These are phyloP conservation scores for Pontoporia blainvillei DNA, from an alignment of 2,113 vertebrate species.

Conservation along the genomic window DNA sequence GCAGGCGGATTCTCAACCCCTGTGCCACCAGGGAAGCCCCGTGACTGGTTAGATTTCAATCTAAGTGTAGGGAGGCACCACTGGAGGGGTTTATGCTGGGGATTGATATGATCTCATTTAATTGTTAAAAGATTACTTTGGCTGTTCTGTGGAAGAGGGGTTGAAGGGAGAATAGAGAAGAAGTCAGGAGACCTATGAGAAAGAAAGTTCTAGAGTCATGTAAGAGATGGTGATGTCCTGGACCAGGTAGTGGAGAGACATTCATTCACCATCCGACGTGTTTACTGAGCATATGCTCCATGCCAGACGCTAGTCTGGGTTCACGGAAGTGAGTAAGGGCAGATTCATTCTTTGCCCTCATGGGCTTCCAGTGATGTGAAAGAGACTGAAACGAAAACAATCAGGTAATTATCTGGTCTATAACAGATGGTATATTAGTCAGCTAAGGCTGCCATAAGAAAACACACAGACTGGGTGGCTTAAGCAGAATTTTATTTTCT, in stretches of 20 bases:
- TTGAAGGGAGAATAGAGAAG: background rate
- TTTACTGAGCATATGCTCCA: background rate
- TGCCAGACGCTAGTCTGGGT: background rate
- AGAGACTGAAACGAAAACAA: background rate
- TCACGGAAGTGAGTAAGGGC: background rate
- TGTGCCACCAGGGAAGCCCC: too few relatives aligned
- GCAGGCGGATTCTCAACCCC: too few relatives aligned
- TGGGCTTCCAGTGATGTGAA: background rate
- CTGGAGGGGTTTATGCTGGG: background rate
- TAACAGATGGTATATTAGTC: background rate
- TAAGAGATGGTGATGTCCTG: background rate
- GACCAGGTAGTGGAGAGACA: background rate
- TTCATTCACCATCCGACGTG: background rate
- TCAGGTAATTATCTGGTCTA: background rate
- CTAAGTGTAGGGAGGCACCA: background rate
- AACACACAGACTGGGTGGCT: background rate
- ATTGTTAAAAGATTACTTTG: background rate
- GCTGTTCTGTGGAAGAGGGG: background rate
- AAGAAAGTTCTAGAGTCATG: background rate
- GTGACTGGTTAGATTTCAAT: background rate
- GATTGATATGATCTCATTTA: background rate
- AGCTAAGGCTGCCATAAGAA: background rate
- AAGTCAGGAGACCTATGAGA: background rate
- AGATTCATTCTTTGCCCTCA: background rate
- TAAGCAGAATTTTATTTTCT: background rate